A percentile compares a stretch with the other conserved stretches of the same genome.
phyloP scores from a whole-genome alignment of 2,888 invertebrate species.

The Nemurella pictetii region DNA sequence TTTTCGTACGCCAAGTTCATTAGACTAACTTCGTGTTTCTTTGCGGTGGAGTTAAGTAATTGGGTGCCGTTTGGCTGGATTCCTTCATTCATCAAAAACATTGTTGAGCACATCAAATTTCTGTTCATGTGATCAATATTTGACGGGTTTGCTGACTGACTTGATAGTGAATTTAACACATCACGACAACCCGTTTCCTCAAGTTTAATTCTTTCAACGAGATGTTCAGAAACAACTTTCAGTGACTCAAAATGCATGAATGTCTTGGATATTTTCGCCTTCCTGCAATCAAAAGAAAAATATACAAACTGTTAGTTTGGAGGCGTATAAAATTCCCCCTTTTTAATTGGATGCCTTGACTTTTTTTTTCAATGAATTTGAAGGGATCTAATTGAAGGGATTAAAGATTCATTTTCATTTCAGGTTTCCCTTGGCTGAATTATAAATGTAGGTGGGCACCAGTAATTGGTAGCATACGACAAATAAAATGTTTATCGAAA shows the following conservation, averaged over 20 bases:
- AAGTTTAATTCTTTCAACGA: conserved; percentile 42
- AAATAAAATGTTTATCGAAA: no score
- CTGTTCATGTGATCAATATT: conserved; percentile 40
- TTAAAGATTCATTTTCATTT: no score
- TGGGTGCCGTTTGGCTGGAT: conserved; percentile 41
- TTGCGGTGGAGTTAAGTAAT: conserved; percentile 33
- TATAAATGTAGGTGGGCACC: no score
- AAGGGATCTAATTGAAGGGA: no score
- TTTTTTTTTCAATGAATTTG: no score
- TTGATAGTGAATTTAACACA: not conserved
- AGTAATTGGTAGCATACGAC: no score
- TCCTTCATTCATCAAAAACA: conserved; percentile 43
- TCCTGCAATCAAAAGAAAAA: not conserved
- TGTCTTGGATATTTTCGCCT: not conserved
- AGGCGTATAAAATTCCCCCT: no score
- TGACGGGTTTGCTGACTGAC: not conserved
- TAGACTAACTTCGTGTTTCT: conserved; percentile 43
- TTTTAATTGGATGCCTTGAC: no score
- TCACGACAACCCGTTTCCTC: conserved; percentile 40
- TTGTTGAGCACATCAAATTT: conserved; percentile 43
- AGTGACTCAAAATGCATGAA: conserved; percentile 42
- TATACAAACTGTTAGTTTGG: no score
- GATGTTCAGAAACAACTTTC: conserved; percentile 42
- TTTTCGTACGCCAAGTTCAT: conserved; percentile 44
- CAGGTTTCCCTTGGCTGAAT: no score